Percentiles rank a stretch among this genome's conserved stretches.
These are phyloP conservation scores for Nilaparvata lugens DNA, from an alignment of 1,140 invertebrate species.

Conservation along the genomic window DNA sequence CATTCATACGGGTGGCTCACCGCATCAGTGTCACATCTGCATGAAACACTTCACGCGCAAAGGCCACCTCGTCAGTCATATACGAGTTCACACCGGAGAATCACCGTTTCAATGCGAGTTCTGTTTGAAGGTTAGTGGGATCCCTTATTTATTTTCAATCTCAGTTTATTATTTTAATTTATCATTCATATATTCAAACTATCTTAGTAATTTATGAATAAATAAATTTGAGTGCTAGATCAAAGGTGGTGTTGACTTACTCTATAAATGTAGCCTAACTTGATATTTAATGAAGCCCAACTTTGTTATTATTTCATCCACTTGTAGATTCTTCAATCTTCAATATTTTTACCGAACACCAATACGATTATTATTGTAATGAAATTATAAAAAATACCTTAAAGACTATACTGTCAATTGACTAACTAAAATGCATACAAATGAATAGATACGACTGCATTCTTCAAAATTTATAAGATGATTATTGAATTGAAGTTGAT, in stretches of 20 bases:
- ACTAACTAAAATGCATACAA: too few relatives aligned
- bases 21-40: conserved; percentile 70
- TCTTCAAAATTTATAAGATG: too few relatives aligned
- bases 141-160: too few relatives aligned
- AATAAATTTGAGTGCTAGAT: conserved; percentile 51
- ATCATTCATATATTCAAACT: conserved; percentile 73
- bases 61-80: conserved; percentile 31
- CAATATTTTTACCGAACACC: too few relatives aligned
- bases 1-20: conserved; percentile 60
- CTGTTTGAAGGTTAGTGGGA: conserved; percentile 57
- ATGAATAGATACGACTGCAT: too few relatives aligned
- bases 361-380: too few relatives aligned
- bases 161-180: too few relatives aligned
- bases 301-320: conserved; percentile 42
- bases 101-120: conserved; percentile 74
- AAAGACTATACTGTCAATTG: too few relatives aligned
- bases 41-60: conserved; percentile 33
- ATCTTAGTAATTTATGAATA: conserved; percentile 62
- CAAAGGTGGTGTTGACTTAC: conserved; percentile 60
- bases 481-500: too few relatives aligned
- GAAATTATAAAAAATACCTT: too few relatives aligned
- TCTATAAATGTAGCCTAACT: conserved; percentile 53
- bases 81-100: conserved; percentile 37
- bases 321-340: too few relatives aligned
- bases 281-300: conserved; percentile 72